Conservation (phyloP, 2,888 invertebrate species). For the Drosophila borealis region DNA sequence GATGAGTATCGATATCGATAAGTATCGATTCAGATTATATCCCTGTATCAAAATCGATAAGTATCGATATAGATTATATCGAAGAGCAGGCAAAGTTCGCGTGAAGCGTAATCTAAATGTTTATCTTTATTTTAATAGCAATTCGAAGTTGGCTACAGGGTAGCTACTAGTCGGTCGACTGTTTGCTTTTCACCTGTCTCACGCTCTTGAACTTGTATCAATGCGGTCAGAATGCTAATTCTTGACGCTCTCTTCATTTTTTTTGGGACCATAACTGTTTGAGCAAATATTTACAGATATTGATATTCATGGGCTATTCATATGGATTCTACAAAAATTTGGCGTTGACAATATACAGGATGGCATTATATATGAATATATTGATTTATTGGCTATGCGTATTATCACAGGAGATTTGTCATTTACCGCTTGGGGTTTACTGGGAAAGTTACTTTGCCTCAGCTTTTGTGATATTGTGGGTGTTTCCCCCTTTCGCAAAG, state of each 20-base stretch:
- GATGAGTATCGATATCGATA: too few relatives aligned
- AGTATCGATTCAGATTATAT: too few relatives aligned
- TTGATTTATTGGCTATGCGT: constrained; percentile 12
- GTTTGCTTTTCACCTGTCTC: too few relatives aligned
- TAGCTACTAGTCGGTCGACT: too few relatives aligned
- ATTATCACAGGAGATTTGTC: constrained; percentile 36
- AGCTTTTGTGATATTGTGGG: constrained; percentile 22
- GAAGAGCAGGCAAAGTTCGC: too few relatives aligned
- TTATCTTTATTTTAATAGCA: too few relatives aligned
- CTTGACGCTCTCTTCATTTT: constrained; percentile 9
- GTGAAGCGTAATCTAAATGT: too few relatives aligned
- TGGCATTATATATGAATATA: background rate
- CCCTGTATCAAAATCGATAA: too few relatives aligned
- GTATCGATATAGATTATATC: too few relatives aligned
- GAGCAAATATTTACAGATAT: constrained; percentile 33
- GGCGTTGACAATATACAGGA: background rate
- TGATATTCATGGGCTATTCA: constrained; percentile 3
- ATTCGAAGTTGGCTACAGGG: too few relatives aligned
- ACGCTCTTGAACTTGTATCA: constrained; percentile 4
- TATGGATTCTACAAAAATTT: background rate
- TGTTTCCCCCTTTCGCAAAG: constrained; percentile 33
- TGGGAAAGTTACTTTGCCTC: constrained; percentile 49
- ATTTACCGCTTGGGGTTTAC: constrained; percentile 32
- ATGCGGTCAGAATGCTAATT: constrained; percentile 19
- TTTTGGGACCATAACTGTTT: constrained; percentile 31